Conservation (phyloP, 2,113 vertebrate genomes). For the Rhineura floridana region DNA sequence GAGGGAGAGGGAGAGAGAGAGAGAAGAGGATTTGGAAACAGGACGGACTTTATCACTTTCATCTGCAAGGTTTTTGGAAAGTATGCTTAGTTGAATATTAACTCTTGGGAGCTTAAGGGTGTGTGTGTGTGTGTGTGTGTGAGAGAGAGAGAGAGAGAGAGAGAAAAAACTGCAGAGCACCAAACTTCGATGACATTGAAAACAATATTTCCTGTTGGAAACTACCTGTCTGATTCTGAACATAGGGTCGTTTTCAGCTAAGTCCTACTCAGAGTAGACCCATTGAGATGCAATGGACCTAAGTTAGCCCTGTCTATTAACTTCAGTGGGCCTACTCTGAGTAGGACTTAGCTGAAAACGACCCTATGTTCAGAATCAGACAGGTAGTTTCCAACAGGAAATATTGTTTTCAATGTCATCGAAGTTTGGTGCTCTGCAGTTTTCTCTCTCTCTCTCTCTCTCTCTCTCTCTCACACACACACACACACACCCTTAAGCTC, state of each 20-base stretch:
- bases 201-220: neutral
- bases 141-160: neutral
- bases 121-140: neutral
- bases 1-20: neutral
- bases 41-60: too few relatives aligned
- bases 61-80: neutral
- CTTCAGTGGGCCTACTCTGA: too few relatives aligned
- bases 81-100: neutral
- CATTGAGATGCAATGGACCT: too few relatives aligned
- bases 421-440: neutral
- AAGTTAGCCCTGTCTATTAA: too few relatives aligned
- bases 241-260: too few relatives aligned
- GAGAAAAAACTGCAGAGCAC: too few relatives aligned
- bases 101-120: neutral
- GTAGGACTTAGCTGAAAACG: too few relatives aligned
- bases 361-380: neutral
- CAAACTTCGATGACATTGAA: neutral
- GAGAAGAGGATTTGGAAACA: neutral
- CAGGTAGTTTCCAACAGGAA: neutral
- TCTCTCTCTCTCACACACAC: neutral
- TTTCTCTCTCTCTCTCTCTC: neutral
- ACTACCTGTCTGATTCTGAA: neutral
- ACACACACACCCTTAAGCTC: neutral
- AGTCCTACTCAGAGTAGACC: too few relatives aligned
- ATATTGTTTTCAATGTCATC: neutral